Conservation (phyloP, 2,797 vertebrate genomes). For the Oceanodroma leucorhoa region DNA sequence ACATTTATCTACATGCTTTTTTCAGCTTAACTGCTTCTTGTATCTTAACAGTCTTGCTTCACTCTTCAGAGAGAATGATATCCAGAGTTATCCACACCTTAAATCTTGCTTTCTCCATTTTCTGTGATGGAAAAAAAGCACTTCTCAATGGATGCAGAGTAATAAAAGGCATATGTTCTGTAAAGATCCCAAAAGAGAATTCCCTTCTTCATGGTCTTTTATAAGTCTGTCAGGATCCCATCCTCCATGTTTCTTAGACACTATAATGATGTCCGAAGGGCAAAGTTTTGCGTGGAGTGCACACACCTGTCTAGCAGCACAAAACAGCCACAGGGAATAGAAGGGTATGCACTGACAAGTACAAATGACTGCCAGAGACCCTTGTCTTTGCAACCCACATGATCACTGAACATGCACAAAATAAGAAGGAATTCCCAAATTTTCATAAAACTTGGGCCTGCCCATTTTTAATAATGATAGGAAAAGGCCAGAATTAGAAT, state of each 20-base stretch:
- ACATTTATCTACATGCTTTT: not conserved
- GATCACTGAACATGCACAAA: not conserved
- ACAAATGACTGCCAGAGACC: slow-evolving; percentile 39
- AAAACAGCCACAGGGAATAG: slow-evolving; percentile 36
- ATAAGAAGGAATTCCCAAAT: not conserved
- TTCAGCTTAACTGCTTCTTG: not conserved
- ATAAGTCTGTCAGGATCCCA: slow-evolving; percentile 41
- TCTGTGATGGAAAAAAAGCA: not conserved
- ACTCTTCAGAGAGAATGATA: not conserved
- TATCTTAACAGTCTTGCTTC: slow-evolving; percentile 14
- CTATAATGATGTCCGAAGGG: slow-evolving; percentile 49
- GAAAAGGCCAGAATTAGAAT: not conserved
- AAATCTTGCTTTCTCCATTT: not conserved
- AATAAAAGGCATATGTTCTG: not conserved
- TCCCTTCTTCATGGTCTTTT: slow-evolving; percentile 17
- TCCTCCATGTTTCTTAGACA: slow-evolving; percentile 27
- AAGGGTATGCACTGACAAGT: slow-evolving; percentile 45
- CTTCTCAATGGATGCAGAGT: not conserved
- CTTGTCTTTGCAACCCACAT: not conserved
- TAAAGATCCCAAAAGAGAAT: slow-evolving; percentile 3
- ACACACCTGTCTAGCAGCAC: slow-evolving; percentile 57
- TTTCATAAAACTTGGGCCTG: not conserved
- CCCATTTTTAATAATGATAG: not conserved
- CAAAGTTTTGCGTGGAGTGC: slow-evolving; percentile 35
- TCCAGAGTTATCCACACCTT: not conserved